A percentile compares a stretch with the other conserved stretches of the same genome.
phyloP scores from a whole-genome alignment of 1,140 invertebrate genomes.

The Tetranychus cinnabarinus region DNA sequence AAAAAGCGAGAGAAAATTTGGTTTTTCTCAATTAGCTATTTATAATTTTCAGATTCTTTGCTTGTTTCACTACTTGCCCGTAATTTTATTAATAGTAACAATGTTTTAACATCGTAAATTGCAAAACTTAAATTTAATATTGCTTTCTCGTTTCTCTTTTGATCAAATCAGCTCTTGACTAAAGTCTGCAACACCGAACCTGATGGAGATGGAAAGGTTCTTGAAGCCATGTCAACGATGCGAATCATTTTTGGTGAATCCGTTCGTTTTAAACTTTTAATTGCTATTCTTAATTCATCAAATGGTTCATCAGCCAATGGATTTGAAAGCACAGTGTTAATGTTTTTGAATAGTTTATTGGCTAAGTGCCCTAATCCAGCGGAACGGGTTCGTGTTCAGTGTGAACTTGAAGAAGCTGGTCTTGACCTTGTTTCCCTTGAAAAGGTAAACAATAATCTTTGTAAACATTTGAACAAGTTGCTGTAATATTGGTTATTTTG shows the following conservation, averaged over 20 bases:
- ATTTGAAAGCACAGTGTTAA: constrained; percentile 51
- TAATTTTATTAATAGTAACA: too few relatives aligned
- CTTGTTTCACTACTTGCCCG: too few relatives aligned
- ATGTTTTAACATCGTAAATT: too few relatives aligned
- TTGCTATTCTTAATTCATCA: constrained; percentile 37
- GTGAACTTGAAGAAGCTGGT: constrained; percentile 58
- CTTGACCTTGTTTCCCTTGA: constrained; percentile 41
- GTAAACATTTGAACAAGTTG: neutral
- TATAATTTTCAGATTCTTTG: too few relatives aligned
- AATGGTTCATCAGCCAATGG: neutral
- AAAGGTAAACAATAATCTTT: constrained; percentile 28
- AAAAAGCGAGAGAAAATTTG: too few relatives aligned
- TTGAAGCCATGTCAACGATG: constrained; percentile 67
- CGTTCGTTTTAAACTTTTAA: constrained; percentile 60
- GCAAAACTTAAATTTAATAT: too few relatives aligned
- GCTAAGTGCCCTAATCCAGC: constrained; percentile 43
- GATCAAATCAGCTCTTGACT: constrained; percentile 19
- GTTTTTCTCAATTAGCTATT: too few relatives aligned
- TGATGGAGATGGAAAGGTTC: constrained; percentile 47
- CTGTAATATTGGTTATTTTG: too few relatives aligned
- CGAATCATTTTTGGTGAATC: constrained; percentile 68
- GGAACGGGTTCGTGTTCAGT: constrained; percentile 61
- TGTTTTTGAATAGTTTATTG: constrained; percentile 59
- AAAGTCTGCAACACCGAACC: constrained; percentile 15
- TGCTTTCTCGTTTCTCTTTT: too few relatives aligned